Conservation (phyloP, 1,140 invertebrate species). For the Zaprionus ghesquierei region DNA sequence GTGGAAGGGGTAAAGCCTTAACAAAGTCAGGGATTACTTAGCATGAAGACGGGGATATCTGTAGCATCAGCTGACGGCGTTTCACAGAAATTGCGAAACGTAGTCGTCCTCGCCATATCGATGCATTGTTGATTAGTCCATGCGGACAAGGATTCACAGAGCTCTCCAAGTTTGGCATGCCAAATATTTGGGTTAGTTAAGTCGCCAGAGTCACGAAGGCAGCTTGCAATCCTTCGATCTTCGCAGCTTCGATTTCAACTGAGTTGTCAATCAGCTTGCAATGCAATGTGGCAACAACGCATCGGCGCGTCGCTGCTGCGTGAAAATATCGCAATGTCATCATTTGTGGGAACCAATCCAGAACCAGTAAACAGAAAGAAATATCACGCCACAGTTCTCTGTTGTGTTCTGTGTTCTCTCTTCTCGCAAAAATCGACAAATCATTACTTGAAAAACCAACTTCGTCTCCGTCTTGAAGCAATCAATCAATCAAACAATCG, state of each 20-base stretch:
- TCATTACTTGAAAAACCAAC: constrained; percentile 66
- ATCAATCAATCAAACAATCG: constrained; percentile 73
- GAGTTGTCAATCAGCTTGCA: constrained; percentile 68
- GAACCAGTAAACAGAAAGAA: too few relatives aligned
- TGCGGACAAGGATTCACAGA: neutral
- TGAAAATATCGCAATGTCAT: constrained; percentile 66
- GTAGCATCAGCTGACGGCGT: constrained; percentile 58
- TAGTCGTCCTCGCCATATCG: too few relatives aligned
- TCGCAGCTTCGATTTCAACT: neutral
- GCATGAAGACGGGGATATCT: constrained; percentile 43
- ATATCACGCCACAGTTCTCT: constrained; percentile 32
- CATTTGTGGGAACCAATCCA: constrained; percentile 76
- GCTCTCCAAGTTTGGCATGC: constrained; percentile 6
- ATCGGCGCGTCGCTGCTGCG: constrained; percentile 24
- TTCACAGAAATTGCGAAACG: constrained; percentile 54
- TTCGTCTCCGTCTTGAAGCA: constrained; percentile 52
- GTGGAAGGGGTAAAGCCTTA: neutral
- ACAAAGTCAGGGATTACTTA: constrained; percentile 3
- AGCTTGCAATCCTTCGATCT: neutral
- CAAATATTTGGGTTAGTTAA: constrained; percentile 41
- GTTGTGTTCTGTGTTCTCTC: neutral
- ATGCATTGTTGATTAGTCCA: constrained; percentile 66
- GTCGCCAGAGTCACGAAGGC: constrained; percentile 35
- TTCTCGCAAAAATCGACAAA: constrained; percentile 58
- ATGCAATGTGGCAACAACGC: constrained; percentile 22